A percentile compares a stretch with the other conserved stretches of the same genome.
Conservation (phyloP, 2,888 invertebrate species). For the Brassicogethes aeneus region DNA sequence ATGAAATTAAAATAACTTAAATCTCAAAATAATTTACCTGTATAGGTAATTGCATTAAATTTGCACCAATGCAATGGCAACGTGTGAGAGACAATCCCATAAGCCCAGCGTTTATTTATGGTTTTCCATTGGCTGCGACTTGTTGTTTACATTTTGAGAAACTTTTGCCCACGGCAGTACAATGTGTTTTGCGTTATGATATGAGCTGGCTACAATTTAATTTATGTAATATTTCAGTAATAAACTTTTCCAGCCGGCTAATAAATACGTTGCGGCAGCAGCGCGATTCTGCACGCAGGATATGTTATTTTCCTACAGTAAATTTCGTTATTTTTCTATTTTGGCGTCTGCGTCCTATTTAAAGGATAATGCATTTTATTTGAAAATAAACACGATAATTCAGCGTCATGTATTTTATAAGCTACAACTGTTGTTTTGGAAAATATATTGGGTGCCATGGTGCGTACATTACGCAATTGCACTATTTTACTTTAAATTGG, state of each 20-base stretch:
- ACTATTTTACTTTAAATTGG: too few relatives aligned
- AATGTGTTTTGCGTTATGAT: slow-evolving; percentile 7
- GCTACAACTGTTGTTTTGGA: slow-evolving; percentile 4
- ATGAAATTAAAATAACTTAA: too few relatives aligned
- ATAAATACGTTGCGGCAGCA: slow-evolving; percentile 5
- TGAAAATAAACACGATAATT: slow-evolving; percentile 9
- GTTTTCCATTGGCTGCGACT: background rate
- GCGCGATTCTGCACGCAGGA: slow-evolving; percentile 8
- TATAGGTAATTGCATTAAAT: too few relatives aligned
- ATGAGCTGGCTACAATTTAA: slow-evolving; percentile 4
- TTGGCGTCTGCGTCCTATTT: slow-evolving; percentile 14
- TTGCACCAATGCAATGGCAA: background rate
- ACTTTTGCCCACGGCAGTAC: slow-evolving; percentile 1
- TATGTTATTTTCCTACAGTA: slow-evolving; percentile 13
- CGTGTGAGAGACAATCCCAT: background rate
- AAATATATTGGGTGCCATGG: slow-evolving; percentile 1
- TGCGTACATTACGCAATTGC: slow-evolving; percentile 4
- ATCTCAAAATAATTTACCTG: too few relatives aligned
- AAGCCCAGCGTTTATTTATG: background rate
- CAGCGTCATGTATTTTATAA: slow-evolving; percentile 5
- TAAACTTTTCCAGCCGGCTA: slow-evolving; percentile 6
- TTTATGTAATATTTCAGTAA: slow-evolving; percentile 6
- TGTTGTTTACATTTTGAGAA: background rate
- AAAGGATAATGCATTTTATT: slow-evolving; percentile 11
- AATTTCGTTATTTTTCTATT: slow-evolving; percentile 17